Evolutionary conservation across 53 echinoderm and acorn worm genomes (phyloP).

Genomic region (Paelopatides confundens): DNA sequence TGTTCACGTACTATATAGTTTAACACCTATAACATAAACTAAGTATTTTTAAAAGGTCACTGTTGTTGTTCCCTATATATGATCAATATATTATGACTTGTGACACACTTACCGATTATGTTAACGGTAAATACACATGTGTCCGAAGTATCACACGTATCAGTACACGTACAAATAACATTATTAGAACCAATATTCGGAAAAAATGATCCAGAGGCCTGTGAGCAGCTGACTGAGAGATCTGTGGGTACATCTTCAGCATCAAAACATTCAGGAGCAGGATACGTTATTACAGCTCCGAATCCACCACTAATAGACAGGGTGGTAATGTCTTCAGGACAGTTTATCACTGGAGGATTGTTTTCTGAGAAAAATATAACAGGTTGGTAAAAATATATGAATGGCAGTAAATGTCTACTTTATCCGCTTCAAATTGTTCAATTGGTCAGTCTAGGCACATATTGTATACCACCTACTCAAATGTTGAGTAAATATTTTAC

Average conservation of each 20-base stretch:
- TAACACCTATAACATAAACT: no score
- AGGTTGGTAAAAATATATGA: no score
- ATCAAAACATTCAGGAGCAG: neutral
- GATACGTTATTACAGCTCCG: neutral
- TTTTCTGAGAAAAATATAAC: constrained; percentile 53
- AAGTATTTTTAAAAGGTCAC: no score
- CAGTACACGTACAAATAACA: constrained; percentile 72
- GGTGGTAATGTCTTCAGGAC: constrained; percentile 41
- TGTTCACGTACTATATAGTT: no score
- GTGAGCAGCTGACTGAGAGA: neutral
- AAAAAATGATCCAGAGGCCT: constrained; percentile 64
- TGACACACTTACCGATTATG: constrained; percentile 53
- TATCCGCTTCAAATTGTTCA: no score
- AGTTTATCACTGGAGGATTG: constrained; percentile 5
- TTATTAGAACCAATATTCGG: constrained; percentile 33
- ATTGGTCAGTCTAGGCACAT: no score
- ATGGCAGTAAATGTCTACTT: no score
- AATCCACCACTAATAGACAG: constrained; percentile 51
- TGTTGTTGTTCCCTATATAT: no score
- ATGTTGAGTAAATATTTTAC: no score
- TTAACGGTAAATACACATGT: constrained; percentile 66
- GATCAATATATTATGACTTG: neutral
- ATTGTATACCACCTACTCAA: no score
- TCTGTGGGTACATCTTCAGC: constrained; percentile 3
- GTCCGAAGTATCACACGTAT: constrained; percentile 54